phyloP scores from a whole-genome alignment of 2,888 invertebrate genomes.

The Chloromyia formosa region DNA sequence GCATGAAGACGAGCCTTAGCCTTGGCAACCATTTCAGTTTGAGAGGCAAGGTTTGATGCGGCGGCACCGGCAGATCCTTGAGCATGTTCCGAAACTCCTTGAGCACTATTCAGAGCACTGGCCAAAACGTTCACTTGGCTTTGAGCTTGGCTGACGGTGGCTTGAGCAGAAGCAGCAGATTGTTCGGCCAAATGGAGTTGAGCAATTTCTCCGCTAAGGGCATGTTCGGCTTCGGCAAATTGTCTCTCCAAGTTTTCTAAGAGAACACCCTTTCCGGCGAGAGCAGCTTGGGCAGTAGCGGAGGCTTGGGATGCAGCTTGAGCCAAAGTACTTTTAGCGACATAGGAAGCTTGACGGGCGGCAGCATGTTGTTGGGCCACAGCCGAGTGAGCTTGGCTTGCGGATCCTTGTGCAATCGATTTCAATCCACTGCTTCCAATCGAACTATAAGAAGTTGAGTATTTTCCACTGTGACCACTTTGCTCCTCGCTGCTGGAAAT shows the following conservation, averaged over 20 bases:
- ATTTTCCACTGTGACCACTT: background rate
- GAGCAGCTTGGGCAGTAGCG: constrained; percentile 74
- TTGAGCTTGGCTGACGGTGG: constrained; percentile 75
- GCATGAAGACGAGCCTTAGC: constrained; percentile 72
- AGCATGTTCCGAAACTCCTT: constrained; percentile 70
- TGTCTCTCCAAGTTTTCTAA: constrained; percentile 77
- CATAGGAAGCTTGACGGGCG: constrained; percentile 79
- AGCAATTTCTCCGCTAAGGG: constrained; percentile 73
- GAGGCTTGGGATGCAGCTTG: constrained; percentile 79
- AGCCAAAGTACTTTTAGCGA: constrained; percentile 81
- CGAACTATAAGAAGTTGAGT: background rate
- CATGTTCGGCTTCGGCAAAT: constrained; percentile 75
- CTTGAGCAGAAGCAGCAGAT: constrained; percentile 71
- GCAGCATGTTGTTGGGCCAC: constrained; percentile 78
- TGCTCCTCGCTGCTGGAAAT: background rate
- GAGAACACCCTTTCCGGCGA: constrained; percentile 73
- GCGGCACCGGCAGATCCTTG: constrained; percentile 75
- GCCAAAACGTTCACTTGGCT: constrained; percentile 72
- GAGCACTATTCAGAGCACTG: constrained; percentile 76
- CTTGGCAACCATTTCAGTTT: constrained; percentile 78
- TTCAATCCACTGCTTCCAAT: constrained; percentile 71
- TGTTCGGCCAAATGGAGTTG: constrained; percentile 77
- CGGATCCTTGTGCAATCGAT: constrained; percentile 78
- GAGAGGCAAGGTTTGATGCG: constrained; percentile 75
- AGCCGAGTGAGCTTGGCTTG: constrained; percentile 80